Conservation (phyloP, 2,797 vertebrate species). For the Hapalemur alaotrensis region DNA sequence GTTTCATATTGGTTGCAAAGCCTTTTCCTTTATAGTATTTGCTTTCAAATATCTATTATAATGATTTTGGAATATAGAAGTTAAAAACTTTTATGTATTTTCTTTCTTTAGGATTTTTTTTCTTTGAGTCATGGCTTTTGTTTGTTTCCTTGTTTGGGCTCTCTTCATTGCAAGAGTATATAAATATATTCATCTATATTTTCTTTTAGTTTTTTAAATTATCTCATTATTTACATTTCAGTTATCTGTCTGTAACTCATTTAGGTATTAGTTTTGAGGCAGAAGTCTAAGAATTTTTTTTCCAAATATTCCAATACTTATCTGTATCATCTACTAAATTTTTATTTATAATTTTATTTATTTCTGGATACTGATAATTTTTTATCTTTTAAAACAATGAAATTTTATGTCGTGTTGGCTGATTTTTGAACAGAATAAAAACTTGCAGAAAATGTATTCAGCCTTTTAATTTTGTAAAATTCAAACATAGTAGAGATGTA, state of each 20-base stretch:
- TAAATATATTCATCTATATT: not conserved
- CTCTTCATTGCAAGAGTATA: not conserved
- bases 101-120: not conserved
- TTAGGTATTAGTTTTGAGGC: not conserved
- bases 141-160: not conserved
- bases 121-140: not conserved
- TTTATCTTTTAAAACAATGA: not conserved
- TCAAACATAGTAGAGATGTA: not conserved
- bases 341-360: conserved; percentile 5
- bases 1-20: not conserved
- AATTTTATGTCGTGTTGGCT: not conserved
- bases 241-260: not conserved
- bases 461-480: not conserved
- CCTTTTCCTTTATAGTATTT: not conserved
- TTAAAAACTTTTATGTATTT: not conserved
- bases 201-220: not conserved
- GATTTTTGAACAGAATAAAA: not conserved
- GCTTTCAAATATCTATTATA: not conserved
- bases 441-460: not conserved
- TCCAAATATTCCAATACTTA: not conserved
- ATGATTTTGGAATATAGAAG: conserved; percentile 9
- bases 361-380: not conserved
- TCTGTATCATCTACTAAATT: not conserved
- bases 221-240: not conserved
- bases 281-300: not conserved